phyloP scores from a whole-genome alignment of 2,113 vertebrate species.

The Cyanocitta stelleri region DNA sequence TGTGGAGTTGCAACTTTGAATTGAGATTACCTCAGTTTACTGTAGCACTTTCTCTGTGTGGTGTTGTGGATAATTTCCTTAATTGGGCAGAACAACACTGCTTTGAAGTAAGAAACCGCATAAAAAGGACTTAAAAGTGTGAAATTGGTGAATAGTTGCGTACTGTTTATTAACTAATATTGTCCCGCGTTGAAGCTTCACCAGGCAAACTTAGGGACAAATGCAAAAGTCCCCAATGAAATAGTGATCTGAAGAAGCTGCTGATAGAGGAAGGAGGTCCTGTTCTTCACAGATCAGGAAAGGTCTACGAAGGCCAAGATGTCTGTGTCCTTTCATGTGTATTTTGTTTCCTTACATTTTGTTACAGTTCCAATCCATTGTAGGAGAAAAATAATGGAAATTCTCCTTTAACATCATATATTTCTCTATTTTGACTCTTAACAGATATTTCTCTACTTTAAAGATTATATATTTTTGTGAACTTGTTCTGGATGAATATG shows the following conservation, averaged over 20 bases:
- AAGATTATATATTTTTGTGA: slow-evolving; percentile 32
- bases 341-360: neutral
- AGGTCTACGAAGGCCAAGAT: neutral
- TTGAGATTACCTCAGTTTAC: neutral
- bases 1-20: neutral
- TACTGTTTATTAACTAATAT: neutral
- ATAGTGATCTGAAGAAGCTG: neutral
- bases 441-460: neutral
- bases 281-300: neutral
- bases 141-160: neutral
- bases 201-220: neutral
- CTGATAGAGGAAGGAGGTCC: neutral
- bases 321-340: neutral
- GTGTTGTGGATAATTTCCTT: neutral
- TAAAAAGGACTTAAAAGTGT: neutral
- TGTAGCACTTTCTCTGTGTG: neutral
- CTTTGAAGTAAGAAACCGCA: neutral
- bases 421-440: neutral
- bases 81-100: neutral
- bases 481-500: neutral
- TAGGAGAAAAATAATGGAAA: neutral
- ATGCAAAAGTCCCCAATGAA: neutral
- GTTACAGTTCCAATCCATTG: neutral
- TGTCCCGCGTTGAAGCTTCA: neutral
- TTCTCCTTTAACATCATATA: neutral